Evolutionary conservation across 2,113 vertebrate genomes (phyloP).

Genomic region (Dromas ardeola): DNA sequence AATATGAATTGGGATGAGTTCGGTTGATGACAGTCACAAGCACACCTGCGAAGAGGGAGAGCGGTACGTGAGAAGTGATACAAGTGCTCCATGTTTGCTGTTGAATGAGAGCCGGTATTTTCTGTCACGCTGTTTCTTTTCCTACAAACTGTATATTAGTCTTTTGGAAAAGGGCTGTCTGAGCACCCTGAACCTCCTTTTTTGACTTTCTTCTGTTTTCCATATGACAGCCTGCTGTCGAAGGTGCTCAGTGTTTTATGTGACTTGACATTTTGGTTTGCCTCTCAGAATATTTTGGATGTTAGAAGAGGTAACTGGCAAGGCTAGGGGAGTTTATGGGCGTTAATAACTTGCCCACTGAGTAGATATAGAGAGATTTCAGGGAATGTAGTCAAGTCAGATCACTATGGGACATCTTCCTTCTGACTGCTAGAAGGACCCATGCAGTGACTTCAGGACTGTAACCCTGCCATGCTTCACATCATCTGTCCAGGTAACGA

Average conservation of each 20-base stretch:
- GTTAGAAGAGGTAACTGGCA: neutral
- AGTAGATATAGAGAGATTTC: neutral
- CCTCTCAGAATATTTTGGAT: neutral
- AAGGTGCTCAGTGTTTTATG: neutral
- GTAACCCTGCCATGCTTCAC: neutral
- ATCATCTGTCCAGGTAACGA: neutral
- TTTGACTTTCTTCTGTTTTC: neutral
- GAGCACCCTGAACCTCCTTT: neutral
- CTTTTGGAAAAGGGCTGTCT: neutral
- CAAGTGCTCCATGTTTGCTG: neutral
- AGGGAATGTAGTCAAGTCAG: neutral
- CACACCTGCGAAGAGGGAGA: neutral
- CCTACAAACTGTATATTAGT: neutral
- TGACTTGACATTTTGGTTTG: neutral
- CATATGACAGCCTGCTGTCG: neutral
- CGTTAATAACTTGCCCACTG: neutral
- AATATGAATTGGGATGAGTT: neutral
- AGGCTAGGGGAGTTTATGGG: neutral
- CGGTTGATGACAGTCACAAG: neutral
- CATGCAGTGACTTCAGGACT: neutral
- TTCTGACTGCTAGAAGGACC: neutral
- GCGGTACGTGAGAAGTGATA: neutral
- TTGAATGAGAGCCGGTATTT: neutral
- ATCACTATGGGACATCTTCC: neutral
- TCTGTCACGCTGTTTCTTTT: neutral